A percentile compares a stretch with the other conserved stretches of the same genome.
phyloP scores from a whole-genome alignment of 1,140 invertebrate species.

The Cyrtorhinus lividipennis region DNA sequence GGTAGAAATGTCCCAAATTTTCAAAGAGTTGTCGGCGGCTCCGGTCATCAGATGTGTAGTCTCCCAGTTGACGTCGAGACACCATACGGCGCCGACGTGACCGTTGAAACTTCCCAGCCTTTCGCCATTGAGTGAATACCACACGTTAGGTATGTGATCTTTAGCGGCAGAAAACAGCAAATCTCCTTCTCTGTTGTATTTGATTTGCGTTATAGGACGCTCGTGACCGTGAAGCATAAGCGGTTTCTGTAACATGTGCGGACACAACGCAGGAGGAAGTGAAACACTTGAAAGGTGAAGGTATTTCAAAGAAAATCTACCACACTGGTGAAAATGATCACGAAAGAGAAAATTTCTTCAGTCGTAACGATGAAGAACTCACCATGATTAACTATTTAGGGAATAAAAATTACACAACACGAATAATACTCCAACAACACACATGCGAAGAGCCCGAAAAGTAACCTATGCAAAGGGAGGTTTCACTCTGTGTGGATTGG shows the following conservation, averaged over 20 bases:
- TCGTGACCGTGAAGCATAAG: slow-evolving; percentile 94
- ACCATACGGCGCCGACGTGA: slow-evolving; percentile 95
- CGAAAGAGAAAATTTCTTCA: too few relatives aligned
- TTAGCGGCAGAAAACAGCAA: slow-evolving; percentile 94
- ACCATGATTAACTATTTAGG: too few relatives aligned
- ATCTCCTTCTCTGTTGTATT: slow-evolving; percentile 97
- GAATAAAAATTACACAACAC: too few relatives aligned
- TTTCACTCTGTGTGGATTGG: too few relatives aligned
- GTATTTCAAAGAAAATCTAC: too few relatives aligned
- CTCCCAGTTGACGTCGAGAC: slow-evolving; percentile 94
- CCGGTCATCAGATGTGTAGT: slow-evolving; percentile 82
- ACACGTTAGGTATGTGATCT: slow-evolving; percentile 90
- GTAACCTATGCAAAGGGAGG: too few relatives aligned
- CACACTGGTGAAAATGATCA: too few relatives aligned
- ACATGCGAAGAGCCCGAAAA: too few relatives aligned
- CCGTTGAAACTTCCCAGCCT: slow-evolving; percentile 92
- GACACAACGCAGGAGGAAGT: too few relatives aligned
- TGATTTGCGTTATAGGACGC: slow-evolving; percentile 97
- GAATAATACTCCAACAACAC: too few relatives aligned
- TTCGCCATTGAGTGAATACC: slow-evolving; percentile 98
- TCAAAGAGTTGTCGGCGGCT: slow-evolving; percentile 77
- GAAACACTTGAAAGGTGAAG: too few relatives aligned
- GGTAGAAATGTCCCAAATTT: slow-evolving; percentile 80
- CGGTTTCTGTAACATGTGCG: slow-evolving; percentile 62
- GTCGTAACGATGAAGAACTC: too few relatives aligned